Percentiles rank a stretch among this genome's conserved stretches.
Conservation (phyloP, 2,113 vertebrate genomes). For the Elgaria multicarinata region DNA sequence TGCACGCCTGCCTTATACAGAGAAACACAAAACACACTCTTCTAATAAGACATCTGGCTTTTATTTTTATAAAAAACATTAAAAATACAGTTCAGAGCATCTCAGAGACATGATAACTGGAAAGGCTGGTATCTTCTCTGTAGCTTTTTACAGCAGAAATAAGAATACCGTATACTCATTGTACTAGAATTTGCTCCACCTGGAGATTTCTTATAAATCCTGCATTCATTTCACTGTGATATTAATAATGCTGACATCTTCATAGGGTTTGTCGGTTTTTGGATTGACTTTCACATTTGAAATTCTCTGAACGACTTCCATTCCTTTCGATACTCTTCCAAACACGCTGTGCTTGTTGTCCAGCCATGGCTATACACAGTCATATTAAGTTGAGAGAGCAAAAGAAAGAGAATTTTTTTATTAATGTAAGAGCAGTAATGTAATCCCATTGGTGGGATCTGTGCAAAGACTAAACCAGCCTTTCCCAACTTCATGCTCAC, state of each 20-base stretch:
- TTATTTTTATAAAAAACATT: conserved; percentile 37
- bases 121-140: conserved; percentile 15
- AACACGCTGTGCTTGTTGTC: conserved; percentile 99
- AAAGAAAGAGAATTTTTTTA: conserved; percentile 39
- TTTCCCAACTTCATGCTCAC: too few relatives aligned
- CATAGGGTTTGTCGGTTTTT: conserved; percentile 98
- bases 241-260: conserved; percentile 98
- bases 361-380: conserved; percentile 89
- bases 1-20: background rate
- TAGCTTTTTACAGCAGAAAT: conserved; percentile 22
- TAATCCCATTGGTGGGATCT: background rate
- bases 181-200: rapidly evolving
- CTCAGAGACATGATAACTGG: conserved; percentile 59
- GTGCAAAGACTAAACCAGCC: too few relatives aligned
- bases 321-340: conserved; percentile 94
- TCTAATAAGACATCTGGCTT: conserved; percentile 8
- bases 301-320: conserved; percentile 98
- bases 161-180: background rate
- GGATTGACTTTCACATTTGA: conserved; percentile 97
- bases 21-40: conserved; percentile 32
- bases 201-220: background rate
- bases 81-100: conserved; percentile 64
- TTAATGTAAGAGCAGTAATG: background rate
- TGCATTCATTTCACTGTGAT: conserved; percentile 92
- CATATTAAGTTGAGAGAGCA: conserved; percentile 13